phyloP scores from a whole-genome alignment of 2,113 vertebrate species.

The Notarius quadriscutis region DNA sequence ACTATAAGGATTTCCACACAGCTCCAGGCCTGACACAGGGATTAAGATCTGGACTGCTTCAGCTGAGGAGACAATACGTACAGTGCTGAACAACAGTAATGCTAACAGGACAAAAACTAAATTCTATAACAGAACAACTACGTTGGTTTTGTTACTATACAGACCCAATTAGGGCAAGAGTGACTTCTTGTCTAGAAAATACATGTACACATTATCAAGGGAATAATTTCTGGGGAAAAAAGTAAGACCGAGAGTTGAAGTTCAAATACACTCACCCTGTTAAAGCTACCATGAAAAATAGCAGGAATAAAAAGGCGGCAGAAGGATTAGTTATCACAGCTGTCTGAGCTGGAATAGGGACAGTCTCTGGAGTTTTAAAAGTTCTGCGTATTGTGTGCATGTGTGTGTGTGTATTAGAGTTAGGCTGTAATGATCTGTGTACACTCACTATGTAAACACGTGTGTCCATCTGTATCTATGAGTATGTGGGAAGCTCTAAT shows the following conservation, averaged over 20 bases:
- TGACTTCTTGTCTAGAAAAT: neutral
- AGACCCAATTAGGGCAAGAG: neutral
- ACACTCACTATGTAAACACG: neutral
- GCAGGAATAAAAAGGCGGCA: neutral
- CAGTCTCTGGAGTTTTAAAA: constrained; percentile 12
- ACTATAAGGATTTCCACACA: neutral
- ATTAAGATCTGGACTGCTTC: neutral
- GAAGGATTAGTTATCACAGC: constrained; percentile 30
- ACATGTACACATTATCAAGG: neutral
- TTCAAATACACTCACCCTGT: constrained; percentile 5
- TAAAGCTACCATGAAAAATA: constrained; percentile 15
- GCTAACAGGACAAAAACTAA: neutral
- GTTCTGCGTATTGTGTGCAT: constrained; percentile 4
- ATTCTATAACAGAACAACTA: neutral
- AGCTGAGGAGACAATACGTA: neutral
- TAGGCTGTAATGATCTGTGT: neutral
- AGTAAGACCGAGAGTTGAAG: neutral
- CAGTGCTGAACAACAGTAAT: neutral
- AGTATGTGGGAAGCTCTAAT: neutral
- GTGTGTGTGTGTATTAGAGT: neutral
- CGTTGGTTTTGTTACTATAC: neutral
- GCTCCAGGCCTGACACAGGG: neutral
- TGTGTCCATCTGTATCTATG: constrained; percentile 21
- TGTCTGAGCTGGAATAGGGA: constrained; percentile 13
- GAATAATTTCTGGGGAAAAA: neutral